Evolutionary conservation across 2,888 invertebrate species (phyloP).

Genomic region (Lasioglossum vierecki): DNA sequence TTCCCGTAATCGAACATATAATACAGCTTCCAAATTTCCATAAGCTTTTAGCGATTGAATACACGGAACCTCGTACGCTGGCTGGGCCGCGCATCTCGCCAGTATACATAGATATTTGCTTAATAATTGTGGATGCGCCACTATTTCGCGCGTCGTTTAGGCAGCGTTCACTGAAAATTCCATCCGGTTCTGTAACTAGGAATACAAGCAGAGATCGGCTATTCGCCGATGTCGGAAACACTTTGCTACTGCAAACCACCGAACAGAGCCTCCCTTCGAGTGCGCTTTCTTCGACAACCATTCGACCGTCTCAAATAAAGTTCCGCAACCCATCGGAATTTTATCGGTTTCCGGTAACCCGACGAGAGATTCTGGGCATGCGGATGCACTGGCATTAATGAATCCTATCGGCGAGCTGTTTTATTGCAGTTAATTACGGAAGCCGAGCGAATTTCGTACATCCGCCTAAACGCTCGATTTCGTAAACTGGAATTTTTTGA

Average conservation of each 20-base stretch:
- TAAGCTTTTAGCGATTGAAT: not conserved
- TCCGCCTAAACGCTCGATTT: not conserved
- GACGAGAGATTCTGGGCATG: slow-evolving; percentile 2
- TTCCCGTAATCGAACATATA: not conserved
- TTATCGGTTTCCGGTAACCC: not conserved
- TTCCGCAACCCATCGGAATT: not conserved
- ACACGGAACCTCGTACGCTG: not conserved
- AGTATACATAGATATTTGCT: not conserved
- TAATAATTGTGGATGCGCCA: not conserved
- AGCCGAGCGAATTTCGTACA: not conserved
- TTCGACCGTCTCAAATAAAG: slow-evolving; percentile 3
- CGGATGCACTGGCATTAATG: slow-evolving; percentile 17
- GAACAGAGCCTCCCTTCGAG: not conserved
- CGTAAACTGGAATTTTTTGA: not conserved
- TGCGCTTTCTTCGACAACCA: not conserved
- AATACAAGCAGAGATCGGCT: not conserved
- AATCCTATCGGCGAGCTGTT: not conserved
- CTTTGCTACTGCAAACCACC: not conserved
- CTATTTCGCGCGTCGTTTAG: not conserved
- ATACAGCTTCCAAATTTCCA: not conserved
- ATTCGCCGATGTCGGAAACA: not conserved
- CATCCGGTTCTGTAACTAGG: not conserved
- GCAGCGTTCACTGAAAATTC: not conserved
- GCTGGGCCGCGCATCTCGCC: not conserved
- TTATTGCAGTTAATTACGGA: not conserved